Conservation (phyloP, 2,888 invertebrate species). For the Drosophila siamana region DNA sequence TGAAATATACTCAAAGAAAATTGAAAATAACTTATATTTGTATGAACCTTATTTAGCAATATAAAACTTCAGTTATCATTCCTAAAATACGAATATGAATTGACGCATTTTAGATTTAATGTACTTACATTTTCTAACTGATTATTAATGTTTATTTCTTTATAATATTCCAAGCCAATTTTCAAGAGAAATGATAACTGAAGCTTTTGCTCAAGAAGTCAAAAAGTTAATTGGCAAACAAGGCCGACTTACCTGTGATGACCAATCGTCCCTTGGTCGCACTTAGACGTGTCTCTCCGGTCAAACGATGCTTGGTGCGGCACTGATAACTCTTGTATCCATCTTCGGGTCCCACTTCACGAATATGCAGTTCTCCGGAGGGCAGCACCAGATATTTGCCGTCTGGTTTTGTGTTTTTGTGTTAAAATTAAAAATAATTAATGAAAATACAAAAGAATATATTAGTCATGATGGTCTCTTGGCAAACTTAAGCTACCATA, state of each 20-base stretch:
- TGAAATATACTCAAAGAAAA: too few relatives aligned
- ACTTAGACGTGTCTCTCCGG: constrained; percentile 96
- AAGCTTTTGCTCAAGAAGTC: constrained; percentile 13
- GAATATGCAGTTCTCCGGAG: constrained; percentile 97
- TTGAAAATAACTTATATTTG: neutral
- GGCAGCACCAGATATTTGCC: constrained; percentile 97
- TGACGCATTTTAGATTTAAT: neutral
- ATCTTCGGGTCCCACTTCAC: constrained; percentile 97
- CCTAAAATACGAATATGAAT: neutral
- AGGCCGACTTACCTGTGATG: constrained; percentile 93
- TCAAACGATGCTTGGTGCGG: constrained; percentile 95
- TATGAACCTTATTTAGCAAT: constrained; percentile 35
- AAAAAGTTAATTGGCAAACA: constrained; percentile 60
- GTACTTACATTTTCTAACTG: too few relatives aligned
- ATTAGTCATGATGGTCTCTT: constrained; percentile 26
- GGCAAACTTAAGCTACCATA: constrained; percentile 19
- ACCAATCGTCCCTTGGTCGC: constrained; percentile 97
- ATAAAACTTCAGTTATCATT: constrained; percentile 34
- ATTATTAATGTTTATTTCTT: neutral
- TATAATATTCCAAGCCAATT: neutral
- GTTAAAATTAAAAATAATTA: constrained; percentile 17
- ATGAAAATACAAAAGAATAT: constrained; percentile 26
- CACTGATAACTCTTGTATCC: constrained; percentile 97
- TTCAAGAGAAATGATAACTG: constrained; percentile 21
- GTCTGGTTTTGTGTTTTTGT: constrained; percentile 87